A percentile compares a stretch with the other conserved stretches of the same genome.
Conservation (phyloP, 2,113 vertebrate species). For the Tringa solitaria region DNA sequence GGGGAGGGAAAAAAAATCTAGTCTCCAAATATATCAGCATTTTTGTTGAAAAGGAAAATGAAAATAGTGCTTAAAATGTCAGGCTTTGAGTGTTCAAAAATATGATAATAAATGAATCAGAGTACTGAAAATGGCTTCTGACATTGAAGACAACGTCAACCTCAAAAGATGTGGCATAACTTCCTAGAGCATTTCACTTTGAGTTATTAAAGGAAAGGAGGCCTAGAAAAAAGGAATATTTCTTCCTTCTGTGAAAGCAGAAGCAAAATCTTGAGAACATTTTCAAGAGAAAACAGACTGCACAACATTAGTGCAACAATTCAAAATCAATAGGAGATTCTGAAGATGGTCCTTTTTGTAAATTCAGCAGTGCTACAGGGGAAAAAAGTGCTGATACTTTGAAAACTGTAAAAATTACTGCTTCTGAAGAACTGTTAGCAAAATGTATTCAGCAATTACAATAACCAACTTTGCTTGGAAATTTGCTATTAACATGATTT, state of each 20-base stretch:
- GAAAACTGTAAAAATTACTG: background rate
- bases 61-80: background rate
- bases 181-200: background rate
- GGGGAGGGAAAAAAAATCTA: background rate
- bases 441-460: constrained; percentile 28
- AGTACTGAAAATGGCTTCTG: background rate
- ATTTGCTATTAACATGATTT: constrained; percentile 27
- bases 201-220: background rate
- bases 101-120: background rate
- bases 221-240: background rate
- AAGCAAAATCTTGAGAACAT: background rate
- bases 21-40: background rate
- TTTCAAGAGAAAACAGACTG: background rate
- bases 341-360: background rate
- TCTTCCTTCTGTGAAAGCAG: background rate
- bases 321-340: background rate
- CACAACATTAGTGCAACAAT: background rate
- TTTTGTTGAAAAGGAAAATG: background rate
- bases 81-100: background rate
- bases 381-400: constrained; percentile 20
- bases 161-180: background rate
- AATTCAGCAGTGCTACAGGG: background rate
- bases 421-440: constrained; percentile 22
- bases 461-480: constrained; percentile 1
- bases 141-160: background rate